phyloP scores from a whole-genome alignment of 92 coral and sea anemone species.

The Diadumene lineata region DNA sequence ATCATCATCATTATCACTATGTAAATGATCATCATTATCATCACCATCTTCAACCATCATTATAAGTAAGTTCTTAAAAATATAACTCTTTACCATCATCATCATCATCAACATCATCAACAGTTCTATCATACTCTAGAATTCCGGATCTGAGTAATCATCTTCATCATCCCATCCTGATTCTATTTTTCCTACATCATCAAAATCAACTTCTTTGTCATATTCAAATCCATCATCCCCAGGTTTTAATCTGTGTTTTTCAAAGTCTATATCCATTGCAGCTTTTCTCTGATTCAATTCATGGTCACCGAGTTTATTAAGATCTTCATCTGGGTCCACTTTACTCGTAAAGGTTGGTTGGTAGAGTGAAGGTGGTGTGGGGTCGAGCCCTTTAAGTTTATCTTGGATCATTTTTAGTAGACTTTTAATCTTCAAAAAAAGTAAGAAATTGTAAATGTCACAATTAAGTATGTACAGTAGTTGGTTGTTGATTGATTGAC shows the following conservation, averaged over 20 bases:
- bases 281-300: conserved; percentile 76
- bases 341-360: conserved; percentile 25
- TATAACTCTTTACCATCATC: neutral
- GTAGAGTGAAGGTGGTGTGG: conserved; percentile 28
- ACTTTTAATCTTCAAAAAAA: conserved; percentile 64
- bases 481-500: too few species aligned
- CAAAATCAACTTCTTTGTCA: conserved; percentile 87
- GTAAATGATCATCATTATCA: neutral
- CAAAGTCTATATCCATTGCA: conserved; percentile 85
- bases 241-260: conserved; percentile 76
- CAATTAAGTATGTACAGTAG: too few species aligned
- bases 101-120: neutral
- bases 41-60: neutral
- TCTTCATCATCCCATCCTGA: conserved; percentile 96
- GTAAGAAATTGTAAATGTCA: neutral
- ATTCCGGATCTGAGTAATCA: conserved; percentile 96
- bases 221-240: conserved; percentile 85
- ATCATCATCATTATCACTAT: neutral
- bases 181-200: conserved; percentile 67
- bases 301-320: conserved; percentile 78
- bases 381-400: conserved; percentile 67
- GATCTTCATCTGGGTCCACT: conserved; percentile 57
- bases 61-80: too few species aligned
- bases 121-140: conserved; percentile 25
- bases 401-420: conserved; percentile 82